Conservation (phyloP, 37 sponge, comb jelly and placozoan genomes). For the Ephydatia muelleri region DNA sequence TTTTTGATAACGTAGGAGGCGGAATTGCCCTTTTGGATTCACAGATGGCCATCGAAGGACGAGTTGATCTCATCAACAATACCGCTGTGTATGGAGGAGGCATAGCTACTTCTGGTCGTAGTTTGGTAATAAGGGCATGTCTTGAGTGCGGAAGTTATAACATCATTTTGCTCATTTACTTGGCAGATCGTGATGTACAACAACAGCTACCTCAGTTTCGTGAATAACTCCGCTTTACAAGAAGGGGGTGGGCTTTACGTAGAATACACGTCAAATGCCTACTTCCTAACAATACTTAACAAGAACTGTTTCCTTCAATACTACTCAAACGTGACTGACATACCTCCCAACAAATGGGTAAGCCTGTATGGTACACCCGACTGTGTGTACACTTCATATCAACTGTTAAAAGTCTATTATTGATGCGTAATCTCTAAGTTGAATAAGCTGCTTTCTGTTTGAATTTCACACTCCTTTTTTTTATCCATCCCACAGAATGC, state of each 20-base stretch:
- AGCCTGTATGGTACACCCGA: neutral
- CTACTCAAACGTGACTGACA: constrained; percentile 6
- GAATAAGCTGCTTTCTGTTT: no score
- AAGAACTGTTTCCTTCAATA: constrained; percentile 72
- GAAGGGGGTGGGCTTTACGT: constrained; percentile 73
- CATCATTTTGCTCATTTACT: constrained; percentile 1
- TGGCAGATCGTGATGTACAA: constrained; percentile 33
- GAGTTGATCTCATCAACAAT: constrained; percentile 35
- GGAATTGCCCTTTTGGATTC: constrained; percentile 58
- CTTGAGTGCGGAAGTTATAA: no score
- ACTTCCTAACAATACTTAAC: constrained; percentile 64
- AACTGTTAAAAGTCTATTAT: no score
- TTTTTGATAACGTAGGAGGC: constrained; percentile 54
- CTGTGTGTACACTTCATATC: no score
- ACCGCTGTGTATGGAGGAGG: constrained; percentile 69
- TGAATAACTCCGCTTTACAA: constrained; percentile 38
- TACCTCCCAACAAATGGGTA: constrained; percentile 64
- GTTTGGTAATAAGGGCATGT: no score
- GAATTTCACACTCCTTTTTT: no score
- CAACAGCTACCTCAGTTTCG: constrained; percentile 23
- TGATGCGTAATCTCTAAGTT: no score
- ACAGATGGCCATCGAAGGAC: constrained; percentile 52
- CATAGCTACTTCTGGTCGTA: constrained; percentile 54
- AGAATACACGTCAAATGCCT: constrained; percentile 54
- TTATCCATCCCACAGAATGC: constrained; percentile 38